Conservation (phyloP, 2,888 invertebrate species). For the Tetropium fuscum region DNA sequence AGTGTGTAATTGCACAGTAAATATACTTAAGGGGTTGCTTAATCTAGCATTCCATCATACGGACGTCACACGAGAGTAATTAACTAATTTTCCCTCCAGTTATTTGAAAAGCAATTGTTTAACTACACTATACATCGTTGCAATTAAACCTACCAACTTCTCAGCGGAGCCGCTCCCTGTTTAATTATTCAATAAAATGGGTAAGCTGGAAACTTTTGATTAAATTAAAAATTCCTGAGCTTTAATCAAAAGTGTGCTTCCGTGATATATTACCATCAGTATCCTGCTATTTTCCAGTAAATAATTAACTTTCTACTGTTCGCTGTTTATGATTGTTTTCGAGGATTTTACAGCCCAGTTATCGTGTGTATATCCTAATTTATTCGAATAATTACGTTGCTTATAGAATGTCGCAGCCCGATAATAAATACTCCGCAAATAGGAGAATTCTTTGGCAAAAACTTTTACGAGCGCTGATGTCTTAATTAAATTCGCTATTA, state of each 20-base stretch:
- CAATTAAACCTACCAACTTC: conserved; percentile 53
- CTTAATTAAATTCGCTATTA: no score
- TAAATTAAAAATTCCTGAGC: conserved; percentile 54
- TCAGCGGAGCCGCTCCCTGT: conserved; percentile 45
- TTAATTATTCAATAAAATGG: conserved; percentile 56
- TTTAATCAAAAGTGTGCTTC: conserved; percentile 47
- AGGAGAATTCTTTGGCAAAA: no score
- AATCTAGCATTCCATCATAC: conserved; percentile 46
- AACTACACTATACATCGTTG: conserved; percentile 53
- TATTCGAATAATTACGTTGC: background rate
- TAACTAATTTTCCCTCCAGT: conserved; percentile 54
- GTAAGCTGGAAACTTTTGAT: conserved; percentile 49
- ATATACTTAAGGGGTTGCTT: conserved; percentile 52
- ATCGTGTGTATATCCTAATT: conserved; percentile 1
- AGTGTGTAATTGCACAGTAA: conserved; percentile 48
- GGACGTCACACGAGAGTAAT: conserved; percentile 51
- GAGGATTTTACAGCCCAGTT: background rate
- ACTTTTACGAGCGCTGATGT: no score
- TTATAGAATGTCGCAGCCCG: background rate
- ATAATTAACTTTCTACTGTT: conserved; percentile 16
- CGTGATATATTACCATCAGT: conserved; percentile 40
- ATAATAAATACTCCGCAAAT: no score
- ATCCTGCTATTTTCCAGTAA: conserved; percentile 15
- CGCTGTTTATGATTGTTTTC: conserved; percentile 4
- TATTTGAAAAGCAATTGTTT: conserved; percentile 56